Conservation (phyloP, 2,113 vertebrate genomes). For the Epinephelus moara region DNA sequence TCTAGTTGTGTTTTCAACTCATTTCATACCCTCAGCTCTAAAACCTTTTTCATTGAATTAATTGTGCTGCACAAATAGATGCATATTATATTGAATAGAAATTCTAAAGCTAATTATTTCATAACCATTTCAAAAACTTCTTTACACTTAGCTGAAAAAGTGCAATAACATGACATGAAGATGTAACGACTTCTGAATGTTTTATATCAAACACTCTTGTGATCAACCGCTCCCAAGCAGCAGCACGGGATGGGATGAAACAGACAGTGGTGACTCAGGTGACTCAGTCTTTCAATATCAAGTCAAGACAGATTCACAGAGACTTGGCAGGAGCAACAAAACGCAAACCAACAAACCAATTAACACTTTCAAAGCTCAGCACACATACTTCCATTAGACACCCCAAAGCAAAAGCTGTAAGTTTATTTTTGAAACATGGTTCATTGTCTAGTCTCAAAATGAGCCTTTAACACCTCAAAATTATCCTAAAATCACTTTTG, state of each 20-base stretch:
- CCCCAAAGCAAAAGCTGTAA: conserved; percentile 35
- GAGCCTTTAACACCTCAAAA: conserved; percentile 43
- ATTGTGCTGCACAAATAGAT: background rate
- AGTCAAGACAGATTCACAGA: conserved; percentile 54
- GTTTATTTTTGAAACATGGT: conserved; percentile 33
- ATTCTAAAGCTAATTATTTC: background rate
- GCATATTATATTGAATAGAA: background rate
- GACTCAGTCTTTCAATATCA: conserved; percentile 54
- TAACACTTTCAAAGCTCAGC: conserved; percentile 57
- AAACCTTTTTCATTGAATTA: background rate
- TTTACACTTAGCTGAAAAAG: background rate
- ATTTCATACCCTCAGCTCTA: background rate
- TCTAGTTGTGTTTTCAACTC: conserved; percentile 22
- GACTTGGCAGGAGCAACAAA: conserved; percentile 55
- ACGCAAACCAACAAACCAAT: conserved; percentile 63
- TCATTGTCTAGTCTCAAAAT: conserved; percentile 44
- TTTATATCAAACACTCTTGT: background rate
- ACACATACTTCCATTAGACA: conserved; percentile 39
- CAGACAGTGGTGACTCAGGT: conserved; percentile 46
- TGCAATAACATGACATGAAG: conserved; percentile 16
- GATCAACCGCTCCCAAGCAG: conserved; percentile 21
- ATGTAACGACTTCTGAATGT: background rate
- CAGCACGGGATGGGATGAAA: conserved; percentile 13
- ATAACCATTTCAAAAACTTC: background rate
- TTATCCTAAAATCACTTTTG: conserved; percentile 39